Evolutionary conservation across 2,797 vertebrate species (phyloP).

Genomic region (Melanotaenia trifasciata): DNA sequence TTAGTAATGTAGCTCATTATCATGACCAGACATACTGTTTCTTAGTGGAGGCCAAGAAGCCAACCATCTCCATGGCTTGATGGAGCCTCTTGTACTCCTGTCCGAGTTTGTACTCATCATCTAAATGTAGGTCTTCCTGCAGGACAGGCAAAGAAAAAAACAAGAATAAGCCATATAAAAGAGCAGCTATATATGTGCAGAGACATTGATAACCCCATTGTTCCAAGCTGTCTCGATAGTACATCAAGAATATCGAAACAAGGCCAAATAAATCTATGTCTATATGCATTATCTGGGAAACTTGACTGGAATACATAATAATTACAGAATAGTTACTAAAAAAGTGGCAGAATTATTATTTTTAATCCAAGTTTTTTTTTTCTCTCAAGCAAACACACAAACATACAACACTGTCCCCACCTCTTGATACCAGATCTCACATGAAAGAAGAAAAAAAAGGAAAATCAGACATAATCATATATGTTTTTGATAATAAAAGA

Average conservation of each 20-base stretch:
- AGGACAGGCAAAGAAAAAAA: constrained; percentile 9
- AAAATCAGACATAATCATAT: too few relatives aligned
- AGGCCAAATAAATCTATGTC: too few relatives aligned
- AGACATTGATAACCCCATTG: neutral
- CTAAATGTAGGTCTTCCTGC: constrained; percentile 88
- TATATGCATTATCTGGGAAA: too few relatives aligned
- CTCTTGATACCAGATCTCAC: too few relatives aligned
- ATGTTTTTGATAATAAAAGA: too few relatives aligned
- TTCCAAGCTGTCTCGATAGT: too few relatives aligned
- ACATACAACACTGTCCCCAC: too few relatives aligned
- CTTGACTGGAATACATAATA: too few relatives aligned
- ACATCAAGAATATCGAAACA: too few relatives aligned
- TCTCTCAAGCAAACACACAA: too few relatives aligned
- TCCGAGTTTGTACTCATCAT: constrained; percentile 87
- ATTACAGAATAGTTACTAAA: neutral
- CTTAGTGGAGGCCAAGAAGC: constrained; percentile 93
- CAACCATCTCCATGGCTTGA: constrained; percentile 99
- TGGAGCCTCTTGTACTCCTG: constrained; percentile 92
- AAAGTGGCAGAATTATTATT: neutral
- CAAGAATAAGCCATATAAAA: neutral
- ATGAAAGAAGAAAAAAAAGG: too few relatives aligned
- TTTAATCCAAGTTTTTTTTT: too few relatives aligned
- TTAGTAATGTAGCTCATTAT: neutral
- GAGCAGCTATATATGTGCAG: neutral
- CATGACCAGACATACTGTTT: constrained; percentile 85